These are phyloP conservation scores for Paramisgurnus dabryanus DNA, from an alignment of 2,113 vertebrate genomes.

Conservation along the genomic window DNA sequence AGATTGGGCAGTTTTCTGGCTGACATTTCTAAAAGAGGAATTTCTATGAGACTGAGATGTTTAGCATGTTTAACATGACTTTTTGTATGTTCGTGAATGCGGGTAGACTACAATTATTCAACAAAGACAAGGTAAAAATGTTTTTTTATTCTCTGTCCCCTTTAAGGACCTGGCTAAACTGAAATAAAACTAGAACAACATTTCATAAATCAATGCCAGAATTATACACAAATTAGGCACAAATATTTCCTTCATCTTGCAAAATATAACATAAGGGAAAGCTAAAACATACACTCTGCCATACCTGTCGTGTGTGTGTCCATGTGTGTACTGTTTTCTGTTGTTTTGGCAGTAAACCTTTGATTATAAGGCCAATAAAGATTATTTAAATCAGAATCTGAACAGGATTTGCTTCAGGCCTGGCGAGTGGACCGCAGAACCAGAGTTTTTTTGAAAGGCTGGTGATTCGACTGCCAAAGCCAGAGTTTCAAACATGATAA, in stretches of 20 bases:
- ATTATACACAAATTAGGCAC: neutral
- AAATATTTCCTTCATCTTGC: neutral
- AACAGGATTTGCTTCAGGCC: constrained; percentile 60
- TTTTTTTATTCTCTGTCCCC: too few species aligned
- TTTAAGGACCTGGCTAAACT: neutral
- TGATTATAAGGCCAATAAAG: neutral
- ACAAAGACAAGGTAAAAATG: too few species aligned
- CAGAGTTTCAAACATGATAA: constrained; percentile 73
- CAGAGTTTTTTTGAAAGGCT: constrained; percentile 42
- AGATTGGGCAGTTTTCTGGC: too few species aligned
- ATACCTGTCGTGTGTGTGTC: neutral
- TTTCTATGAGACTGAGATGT: too few species aligned
- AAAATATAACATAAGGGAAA: neutral
- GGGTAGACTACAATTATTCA: too few species aligned
- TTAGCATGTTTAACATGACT: too few species aligned
- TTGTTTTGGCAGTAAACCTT: constrained; percentile 16
- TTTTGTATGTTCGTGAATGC: too few species aligned
- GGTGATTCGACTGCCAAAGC: constrained; percentile 63
- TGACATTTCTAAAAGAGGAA: too few species aligned
- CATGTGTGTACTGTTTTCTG: neutral
- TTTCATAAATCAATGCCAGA: constrained; percentile 3
- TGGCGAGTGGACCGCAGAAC: constrained; percentile 21
- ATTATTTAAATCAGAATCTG: constrained; percentile 51
- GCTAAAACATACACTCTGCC: neutral
- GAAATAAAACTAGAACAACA: neutral